Evolutionary conservation across 2,888 invertebrate genomes (phyloP), one percentile per base, ranked within the genome.

Genomic region (Hemistola chrysoprasaria): DNA sequence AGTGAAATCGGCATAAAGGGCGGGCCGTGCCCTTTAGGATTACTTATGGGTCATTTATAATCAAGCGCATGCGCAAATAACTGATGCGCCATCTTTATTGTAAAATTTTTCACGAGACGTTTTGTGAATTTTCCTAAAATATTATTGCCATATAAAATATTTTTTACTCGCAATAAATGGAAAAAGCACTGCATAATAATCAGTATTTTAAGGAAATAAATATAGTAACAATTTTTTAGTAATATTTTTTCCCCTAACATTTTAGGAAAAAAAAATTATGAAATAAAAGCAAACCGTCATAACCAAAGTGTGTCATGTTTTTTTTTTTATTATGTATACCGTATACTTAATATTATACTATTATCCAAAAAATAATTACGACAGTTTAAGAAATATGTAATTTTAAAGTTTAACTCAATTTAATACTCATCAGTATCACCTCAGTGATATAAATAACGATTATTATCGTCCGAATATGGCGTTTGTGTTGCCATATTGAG

Each of bases 401-500:
- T 3, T 11, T 29, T n/a, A 29, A 30, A 36, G 24, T 9, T 37
- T 30, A 24, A 16, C 30, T 20, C 23, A 24, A 26, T 30, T 20
- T 11, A 22, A 49, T 43, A 33, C 11, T 34, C 39, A 31, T 40
- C 11, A 39, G 8, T 16, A 31, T 28, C 6, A 36, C 11, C 8
- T 8, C 9, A 30, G 40, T 32, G 35, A 30, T 40, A 44, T 50
- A 50, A 45, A 48, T 50, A 38, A 43, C 44, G 35, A 48, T 52
- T 48, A 55, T 55, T 42, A 42, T 26, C 38, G 20, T 11, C 40
- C 40, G 46, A 56, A 60, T 53, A 62, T 53, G 59, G 59, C 30
- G 37, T 33, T 29, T 43, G 42, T 44, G 48, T 49, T 49, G 47
- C 53, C 43, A 56, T 52, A 59, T 65, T 67, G 65, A 67, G 64